These are phyloP conservation scores for Bradypodion ventrale DNA, from an alignment of 2,797 vertebrate genomes.

Conservation along the genomic window DNA sequence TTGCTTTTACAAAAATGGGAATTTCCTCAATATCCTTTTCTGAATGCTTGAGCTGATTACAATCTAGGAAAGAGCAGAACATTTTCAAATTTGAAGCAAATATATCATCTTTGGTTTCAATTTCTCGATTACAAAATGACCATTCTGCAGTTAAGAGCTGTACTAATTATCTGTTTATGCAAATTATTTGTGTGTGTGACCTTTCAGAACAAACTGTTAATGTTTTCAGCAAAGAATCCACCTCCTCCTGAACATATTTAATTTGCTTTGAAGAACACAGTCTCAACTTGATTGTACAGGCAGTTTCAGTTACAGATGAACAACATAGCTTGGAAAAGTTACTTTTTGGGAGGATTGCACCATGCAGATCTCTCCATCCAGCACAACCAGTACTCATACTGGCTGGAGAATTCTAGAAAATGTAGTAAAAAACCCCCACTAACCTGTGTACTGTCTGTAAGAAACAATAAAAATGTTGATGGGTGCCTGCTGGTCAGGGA, in stretches of 20 bases:
- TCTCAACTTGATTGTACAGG: constrained; percentile 14
- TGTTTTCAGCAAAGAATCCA: background rate
- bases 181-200: background rate
- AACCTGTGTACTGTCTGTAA: no score
- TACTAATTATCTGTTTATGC: background rate
- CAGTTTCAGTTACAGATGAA: constrained; percentile 13
- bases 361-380: no score
- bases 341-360: no score
- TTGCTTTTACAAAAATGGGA: constrained; percentile 19
- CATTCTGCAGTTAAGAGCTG: background rate
- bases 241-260: background rate
- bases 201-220: background rate
- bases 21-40: constrained; percentile 16
- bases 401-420: no score
- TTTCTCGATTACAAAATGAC: background rate
- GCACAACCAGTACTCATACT: no score
- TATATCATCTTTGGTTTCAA: constrained; percentile 1
- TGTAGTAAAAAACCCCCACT: background rate
- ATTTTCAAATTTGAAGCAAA: constrained; percentile 32
- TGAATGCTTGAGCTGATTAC: background rate
- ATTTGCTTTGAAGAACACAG: background rate
- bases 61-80: constrained; percentile 3
- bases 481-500: background rate
- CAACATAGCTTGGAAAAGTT: background rate
- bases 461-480: background rate